These are phyloP conservation scores for Peromyscus polionotus DNA, from an alignment of 2,113 vertebrate species.

Conservation along the genomic window DNA sequence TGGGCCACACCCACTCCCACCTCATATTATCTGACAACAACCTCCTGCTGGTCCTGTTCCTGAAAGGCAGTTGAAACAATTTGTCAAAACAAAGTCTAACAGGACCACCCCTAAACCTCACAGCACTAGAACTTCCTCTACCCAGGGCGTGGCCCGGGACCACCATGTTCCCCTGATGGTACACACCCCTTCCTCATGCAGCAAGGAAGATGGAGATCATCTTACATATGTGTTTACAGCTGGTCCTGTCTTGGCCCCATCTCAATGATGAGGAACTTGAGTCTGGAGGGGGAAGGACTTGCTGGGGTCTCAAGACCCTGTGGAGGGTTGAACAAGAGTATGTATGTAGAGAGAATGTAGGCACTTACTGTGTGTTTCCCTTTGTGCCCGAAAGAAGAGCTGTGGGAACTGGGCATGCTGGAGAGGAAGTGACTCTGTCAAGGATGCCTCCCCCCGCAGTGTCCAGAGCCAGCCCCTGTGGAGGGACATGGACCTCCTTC, in stretches of 20 bases:
- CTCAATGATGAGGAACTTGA: background rate
- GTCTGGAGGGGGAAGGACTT: background rate
- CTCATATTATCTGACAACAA: too few species aligned
- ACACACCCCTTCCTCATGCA: background rate
- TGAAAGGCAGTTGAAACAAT: background rate
- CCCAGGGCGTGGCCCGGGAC: background rate
- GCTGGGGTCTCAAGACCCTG: accelerated
- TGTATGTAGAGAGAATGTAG: background rate
- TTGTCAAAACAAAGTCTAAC: background rate
- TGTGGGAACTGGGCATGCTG: background rate
- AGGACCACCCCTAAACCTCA: background rate
- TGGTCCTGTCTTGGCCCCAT: accelerated
- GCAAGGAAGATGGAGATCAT: background rate
- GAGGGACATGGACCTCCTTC: background rate
- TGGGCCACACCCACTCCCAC: accelerated
- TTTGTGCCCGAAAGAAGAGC: background rate
- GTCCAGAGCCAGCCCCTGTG: background rate
- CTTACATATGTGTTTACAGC: accelerated
- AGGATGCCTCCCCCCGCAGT: too few species aligned
- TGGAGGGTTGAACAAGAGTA: background rate
- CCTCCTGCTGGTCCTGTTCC: accelerated
- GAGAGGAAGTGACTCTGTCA: background rate
- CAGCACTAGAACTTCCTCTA: background rate
- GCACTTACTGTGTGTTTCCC: accelerated
- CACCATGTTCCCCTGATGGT: too few species aligned